phyloP scores from a whole-genome alignment of 2,888 invertebrate genomes.

The Malacosoma neustria region DNA sequence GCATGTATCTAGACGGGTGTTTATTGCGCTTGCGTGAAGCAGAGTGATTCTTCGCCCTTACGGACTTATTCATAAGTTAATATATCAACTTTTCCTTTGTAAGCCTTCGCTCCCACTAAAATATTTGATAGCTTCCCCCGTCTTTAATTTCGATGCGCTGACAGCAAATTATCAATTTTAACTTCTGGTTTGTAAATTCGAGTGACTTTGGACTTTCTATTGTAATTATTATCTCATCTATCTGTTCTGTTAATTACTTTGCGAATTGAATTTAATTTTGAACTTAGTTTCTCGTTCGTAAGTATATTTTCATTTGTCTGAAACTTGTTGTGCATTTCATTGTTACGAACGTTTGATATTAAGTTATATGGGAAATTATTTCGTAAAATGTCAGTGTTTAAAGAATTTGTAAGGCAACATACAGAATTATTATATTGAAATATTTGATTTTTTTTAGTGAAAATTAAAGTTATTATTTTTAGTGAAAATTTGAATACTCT shows the following conservation, averaged over 20 bases:
- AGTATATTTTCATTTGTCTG: conserved; percentile 5
- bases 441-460: too few species aligned
- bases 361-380: too few species aligned
- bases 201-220: conserved; percentile 24
- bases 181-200: conserved; percentile 34
- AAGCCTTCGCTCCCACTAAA: conserved; percentile 63
- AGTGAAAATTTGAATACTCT: too few species aligned
- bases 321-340: conserved; percentile 5
- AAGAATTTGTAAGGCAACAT: too few species aligned
- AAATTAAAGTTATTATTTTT: too few species aligned
- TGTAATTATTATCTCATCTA: conserved; percentile 28
- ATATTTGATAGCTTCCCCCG: conserved; percentile 36
- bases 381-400: too few species aligned
- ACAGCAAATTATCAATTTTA: conserved; percentile 24
- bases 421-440: too few species aligned
- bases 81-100: conserved; percentile 69
- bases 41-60: conserved; percentile 63
- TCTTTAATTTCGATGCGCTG: conserved; percentile 14
- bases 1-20: conserved; percentile 46
- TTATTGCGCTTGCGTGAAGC: conserved; percentile 61
- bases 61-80: conserved; percentile 69
- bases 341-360: too few species aligned
- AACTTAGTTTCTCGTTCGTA: conserved; percentile 4
- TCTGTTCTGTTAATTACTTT: conserved; percentile 27
- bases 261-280: conserved; percentile 22